These are phyloP conservation scores for Lepeophtheirus nordmannii DNA, from an alignment of 2,888 invertebrate genomes.

Conservation along the genomic window DNA sequence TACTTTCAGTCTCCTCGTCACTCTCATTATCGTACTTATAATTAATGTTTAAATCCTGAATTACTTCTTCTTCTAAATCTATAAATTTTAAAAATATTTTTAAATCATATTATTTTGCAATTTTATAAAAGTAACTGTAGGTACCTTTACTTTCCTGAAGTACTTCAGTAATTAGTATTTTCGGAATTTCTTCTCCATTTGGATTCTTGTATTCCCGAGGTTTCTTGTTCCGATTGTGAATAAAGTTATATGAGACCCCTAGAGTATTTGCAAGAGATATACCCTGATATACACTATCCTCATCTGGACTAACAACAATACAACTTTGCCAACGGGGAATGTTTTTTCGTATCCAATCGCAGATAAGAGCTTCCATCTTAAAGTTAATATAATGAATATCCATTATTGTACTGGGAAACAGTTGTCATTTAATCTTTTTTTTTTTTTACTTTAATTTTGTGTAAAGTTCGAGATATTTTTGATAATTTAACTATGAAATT, in stretches of 20 bases:
- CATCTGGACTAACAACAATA: conserved; percentile 20
- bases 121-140: no score
- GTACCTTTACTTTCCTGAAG: no score
- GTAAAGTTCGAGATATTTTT: no score
- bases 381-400: background rate
- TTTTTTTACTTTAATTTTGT: background rate
- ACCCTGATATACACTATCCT: conserved; percentile 4
- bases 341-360: conserved; percentile 18
- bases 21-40: background rate
- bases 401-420: background rate
- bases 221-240: conserved; percentile 20
- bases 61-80: background rate
- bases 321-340: conserved; percentile 16
- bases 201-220: background rate
- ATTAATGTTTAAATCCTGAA: background rate
- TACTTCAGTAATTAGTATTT: no score
- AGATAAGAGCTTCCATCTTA: conserved; percentile 23
- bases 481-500: no score
- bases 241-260: conserved; percentile 11
- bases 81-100: no score
- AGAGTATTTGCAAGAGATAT: conserved; percentile 15
- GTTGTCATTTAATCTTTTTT: background rate
- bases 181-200: no score
- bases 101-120: no score
- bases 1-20: no score